Conservation (phyloP, 64 coral and sea anemone genomes). For the Montipora capricornis region DNA sequence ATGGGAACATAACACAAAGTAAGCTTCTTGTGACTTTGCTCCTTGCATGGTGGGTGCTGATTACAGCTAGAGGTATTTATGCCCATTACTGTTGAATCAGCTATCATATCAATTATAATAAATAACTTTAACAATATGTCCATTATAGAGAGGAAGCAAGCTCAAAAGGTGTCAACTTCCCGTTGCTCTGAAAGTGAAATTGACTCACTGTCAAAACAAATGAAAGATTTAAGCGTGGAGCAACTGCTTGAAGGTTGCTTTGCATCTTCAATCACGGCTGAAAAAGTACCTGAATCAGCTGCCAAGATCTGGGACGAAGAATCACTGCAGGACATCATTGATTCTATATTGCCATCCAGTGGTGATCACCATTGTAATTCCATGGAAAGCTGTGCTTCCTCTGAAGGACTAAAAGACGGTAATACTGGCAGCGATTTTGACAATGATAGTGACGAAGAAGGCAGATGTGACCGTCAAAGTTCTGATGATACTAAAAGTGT, state of each 20-base stretch:
- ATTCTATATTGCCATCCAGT: slow-evolving; percentile 10
- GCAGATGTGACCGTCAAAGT: no score
- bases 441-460: not conserved
- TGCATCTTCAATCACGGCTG: not conserved
- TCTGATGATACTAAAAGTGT: not conserved
- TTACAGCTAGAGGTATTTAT: no score
- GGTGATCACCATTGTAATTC: not conserved
- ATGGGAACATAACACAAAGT: not conserved
- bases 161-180: not conserved
- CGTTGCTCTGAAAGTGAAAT: not conserved
- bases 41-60: no score
- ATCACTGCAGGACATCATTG: slow-evolving; percentile 9
- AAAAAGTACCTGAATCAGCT: not conserved
- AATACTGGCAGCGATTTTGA: not conserved
- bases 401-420: not conserved
- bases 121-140: no score
- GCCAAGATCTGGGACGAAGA: not conserved
- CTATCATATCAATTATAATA: not conserved
- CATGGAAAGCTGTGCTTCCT: not conserved
- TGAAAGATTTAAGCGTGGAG: slow-evolving; percentile 20
- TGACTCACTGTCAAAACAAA: not conserved
- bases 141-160: slow-evolving; percentile 20
- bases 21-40: no score
- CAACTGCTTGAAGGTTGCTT: not conserved
- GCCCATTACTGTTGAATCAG: not conserved